Percentiles rank a stretch among this genome's conserved stretches.
phyloP scores from a whole-genome alignment of 2,888 invertebrate genomes.

The Rotaria sp. region DNA sequence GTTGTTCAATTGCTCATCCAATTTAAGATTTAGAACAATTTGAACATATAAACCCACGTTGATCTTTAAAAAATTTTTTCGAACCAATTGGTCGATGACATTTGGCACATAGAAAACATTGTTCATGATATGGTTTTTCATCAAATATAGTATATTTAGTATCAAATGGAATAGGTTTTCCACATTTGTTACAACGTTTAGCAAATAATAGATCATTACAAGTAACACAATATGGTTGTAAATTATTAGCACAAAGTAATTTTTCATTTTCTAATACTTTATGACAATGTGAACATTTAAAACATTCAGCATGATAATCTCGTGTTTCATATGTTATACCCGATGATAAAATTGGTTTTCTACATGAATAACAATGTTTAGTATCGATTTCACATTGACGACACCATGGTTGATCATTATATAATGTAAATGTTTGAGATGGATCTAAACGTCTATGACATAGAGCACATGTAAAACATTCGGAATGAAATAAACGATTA shows the following conservation, averaged over 20 bases:
- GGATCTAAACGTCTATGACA: not conserved
- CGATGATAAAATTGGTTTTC: not conserved
- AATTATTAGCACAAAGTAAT: not conserved
- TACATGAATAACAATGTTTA: not conserved
- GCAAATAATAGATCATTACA: constrained; percentile 25
- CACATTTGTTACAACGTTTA: not conserved
- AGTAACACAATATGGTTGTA: not conserved
- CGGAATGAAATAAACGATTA: not conserved
- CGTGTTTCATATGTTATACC: not conserved
- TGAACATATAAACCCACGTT: not conserved
- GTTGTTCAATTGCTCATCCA: not conserved
- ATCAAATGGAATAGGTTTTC: not conserved
- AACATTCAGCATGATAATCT: not conserved
- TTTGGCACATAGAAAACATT: not conserved
- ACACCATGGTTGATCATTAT: constrained; percentile 25
- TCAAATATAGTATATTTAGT: not conserved
- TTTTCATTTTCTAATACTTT: constrained; percentile 16
- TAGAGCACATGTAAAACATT: not conserved
- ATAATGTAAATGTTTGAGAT: not conserved
- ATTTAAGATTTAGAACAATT: not conserved
- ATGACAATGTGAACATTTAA: not conserved
- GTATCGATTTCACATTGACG: not conserved
- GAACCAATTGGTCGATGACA: constrained; percentile 1
- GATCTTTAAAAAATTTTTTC: not conserved
- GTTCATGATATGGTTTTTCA: not conserved